These are phyloP conservation scores for Loris lydekkerianus DNA, from an alignment of 2,797 vertebrate species.

Conservation along the genomic window DNA sequence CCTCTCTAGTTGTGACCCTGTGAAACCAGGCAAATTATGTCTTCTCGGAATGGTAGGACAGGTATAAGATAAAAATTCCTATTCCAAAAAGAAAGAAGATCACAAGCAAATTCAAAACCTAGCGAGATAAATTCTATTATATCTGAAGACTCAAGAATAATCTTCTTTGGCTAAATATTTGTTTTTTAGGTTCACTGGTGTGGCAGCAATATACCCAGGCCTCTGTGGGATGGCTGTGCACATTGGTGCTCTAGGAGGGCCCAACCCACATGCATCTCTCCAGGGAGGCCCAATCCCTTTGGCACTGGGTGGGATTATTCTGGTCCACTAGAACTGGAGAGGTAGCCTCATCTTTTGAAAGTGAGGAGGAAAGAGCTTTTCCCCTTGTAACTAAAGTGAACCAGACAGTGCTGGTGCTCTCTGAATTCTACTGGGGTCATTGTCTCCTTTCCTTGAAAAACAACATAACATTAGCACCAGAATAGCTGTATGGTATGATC, in stretches of 20 bases:
- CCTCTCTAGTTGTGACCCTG: neutral
- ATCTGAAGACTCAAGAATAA: neutral
- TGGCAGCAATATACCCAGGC: neutral
- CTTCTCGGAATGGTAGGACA: neutral
- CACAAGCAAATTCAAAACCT: neutral
- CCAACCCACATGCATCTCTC: neutral
- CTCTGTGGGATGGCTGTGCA: neutral
- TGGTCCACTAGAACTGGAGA: neutral
- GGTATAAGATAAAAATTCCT: neutral
- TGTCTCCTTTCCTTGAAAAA: neutral
- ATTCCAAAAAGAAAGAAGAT: neutral
- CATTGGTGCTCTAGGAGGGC: neutral
- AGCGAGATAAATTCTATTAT: neutral
- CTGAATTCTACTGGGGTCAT: neutral
- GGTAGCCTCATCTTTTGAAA: neutral
- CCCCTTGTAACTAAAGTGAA: neutral
- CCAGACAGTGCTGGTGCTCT: neutral
- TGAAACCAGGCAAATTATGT: neutral
- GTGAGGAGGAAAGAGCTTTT: neutral
- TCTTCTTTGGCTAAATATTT: neutral
- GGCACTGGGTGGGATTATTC: too few species aligned
- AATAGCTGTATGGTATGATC: neutral
- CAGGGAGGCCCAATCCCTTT: neutral
- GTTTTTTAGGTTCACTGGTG: neutral
- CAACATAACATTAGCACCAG: too few species aligned